A percentile compares a stretch with the other conserved stretches of the same genome.
Evolutionary conservation across 1,140 invertebrate genomes (phyloP).

Genomic region (Pseudomyrmex cubaensis): DNA sequence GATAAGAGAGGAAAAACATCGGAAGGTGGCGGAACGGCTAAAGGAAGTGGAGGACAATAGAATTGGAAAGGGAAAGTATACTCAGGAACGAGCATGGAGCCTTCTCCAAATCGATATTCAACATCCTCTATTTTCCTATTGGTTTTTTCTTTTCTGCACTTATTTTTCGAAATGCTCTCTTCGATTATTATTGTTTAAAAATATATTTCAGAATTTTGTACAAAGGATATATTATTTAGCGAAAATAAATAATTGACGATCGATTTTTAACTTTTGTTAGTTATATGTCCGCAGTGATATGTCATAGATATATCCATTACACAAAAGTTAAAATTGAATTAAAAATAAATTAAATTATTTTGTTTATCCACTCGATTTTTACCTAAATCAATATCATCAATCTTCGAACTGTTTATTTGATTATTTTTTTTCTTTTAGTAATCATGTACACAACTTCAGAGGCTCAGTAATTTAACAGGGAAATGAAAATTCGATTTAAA

Average conservation of each 20-base stretch:
- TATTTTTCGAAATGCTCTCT: not conserved
- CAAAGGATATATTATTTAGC: not conserved
- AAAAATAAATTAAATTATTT: conserved; percentile 2
- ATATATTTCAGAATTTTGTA: not conserved
- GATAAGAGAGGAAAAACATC: not conserved
- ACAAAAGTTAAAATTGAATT: conserved; percentile 4
- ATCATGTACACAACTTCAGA: not conserved
- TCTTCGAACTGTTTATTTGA: conserved; percentile 13
- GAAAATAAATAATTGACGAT: not conserved
- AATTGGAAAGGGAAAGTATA: conserved; percentile 30
- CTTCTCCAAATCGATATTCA: conserved; percentile 33
- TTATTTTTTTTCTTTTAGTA: conserved; percentile 47
- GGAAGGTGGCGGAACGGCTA: not conserved
- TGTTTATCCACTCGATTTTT: not conserved
- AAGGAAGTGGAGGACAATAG: conserved; percentile 2
- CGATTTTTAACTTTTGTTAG: not conserved
- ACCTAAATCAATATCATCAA: conserved; percentile 27
- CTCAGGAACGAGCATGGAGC: not conserved
- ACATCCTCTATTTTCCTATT: not conserved
- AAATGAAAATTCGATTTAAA: conserved; percentile 33
- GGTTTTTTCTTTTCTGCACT: not conserved
- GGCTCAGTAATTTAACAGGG: conserved; percentile 31
- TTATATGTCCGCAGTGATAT: too few species aligned
- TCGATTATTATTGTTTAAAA: not conserved
- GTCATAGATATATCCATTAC: not conserved